phyloP scores from a whole-genome alignment of 2,888 invertebrate species.

The Hyposoter didymator region DNA sequence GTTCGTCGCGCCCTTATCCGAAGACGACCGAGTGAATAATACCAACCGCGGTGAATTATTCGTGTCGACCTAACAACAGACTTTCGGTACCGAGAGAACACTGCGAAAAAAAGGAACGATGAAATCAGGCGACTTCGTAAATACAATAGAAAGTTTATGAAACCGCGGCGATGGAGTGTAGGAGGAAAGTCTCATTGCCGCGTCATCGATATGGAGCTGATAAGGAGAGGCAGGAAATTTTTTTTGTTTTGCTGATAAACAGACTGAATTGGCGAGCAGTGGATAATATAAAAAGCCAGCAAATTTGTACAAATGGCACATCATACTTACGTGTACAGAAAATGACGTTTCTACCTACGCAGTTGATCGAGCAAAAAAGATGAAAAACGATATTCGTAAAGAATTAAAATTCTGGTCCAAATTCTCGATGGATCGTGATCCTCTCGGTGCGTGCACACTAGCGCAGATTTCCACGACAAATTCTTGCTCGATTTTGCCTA shows the following conservation, averaged over 20 bases:
- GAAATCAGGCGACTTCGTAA: neutral
- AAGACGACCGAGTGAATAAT: conserved; percentile 10
- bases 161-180: conserved; percentile 5
- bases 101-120: neutral
- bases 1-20: conserved; percentile 11
- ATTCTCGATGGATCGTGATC: no score
- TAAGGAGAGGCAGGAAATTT: conserved; percentile 34
- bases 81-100: conserved; percentile 4
- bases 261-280: conserved; percentile 2
- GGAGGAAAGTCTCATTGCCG: conserved; percentile 33
- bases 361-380: neutral
- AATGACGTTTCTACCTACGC: neutral
- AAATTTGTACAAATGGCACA: conserved; percentile 27
- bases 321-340: neutral
- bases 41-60: neutral
- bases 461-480: no score
- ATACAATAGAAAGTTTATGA: conserved; percentile 19
- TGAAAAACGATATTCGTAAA: neutral
- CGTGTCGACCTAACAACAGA: neutral
- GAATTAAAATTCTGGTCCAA: neutral
- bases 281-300: neutral
- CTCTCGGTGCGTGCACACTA: no score
- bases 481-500: no score
- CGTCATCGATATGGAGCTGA: conserved; percentile 57
- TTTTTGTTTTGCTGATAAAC: conserved; percentile 42